phyloP scores from a whole-genome alignment of 2,797 vertebrate species.

The Lithobates pipiens region DNA sequence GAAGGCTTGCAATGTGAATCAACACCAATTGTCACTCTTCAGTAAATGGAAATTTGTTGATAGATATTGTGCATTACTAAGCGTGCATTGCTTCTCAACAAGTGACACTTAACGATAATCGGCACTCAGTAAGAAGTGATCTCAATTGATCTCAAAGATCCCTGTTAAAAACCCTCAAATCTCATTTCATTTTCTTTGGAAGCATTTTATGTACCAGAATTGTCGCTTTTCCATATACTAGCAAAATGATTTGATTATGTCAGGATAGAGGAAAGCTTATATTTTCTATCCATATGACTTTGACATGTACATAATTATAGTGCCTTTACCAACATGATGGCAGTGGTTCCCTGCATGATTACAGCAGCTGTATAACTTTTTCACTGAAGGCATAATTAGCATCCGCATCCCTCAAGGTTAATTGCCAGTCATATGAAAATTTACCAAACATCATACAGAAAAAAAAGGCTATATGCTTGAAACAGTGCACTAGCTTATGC shows the following conservation, averaged over 20 bases:
- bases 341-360: not conserved
- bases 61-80: not conserved
- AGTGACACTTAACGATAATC: not conserved
- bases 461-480: no score
- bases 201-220: no score
- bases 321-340: not conserved
- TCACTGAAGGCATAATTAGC: no score
- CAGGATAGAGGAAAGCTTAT: not conserved
- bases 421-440: no score
- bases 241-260: no score
- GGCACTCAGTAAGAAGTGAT: conserved; percentile 1
- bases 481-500: no score
- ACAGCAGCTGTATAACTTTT: no score
- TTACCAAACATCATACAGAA: no score
- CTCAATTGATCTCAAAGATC: not conserved
- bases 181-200: not conserved
- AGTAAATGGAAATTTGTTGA: not conserved
- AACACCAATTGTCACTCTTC: not conserved
- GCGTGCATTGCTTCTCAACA: not conserved
- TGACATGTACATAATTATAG: not conserved
- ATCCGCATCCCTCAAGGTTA: no score
- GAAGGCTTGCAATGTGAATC: not conserved
- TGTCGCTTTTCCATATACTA: no score
- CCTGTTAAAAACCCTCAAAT: not conserved
- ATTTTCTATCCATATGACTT: not conserved